Conservation (phyloP, 2,888 invertebrate genomes). For the Celastrina argiolus region DNA sequence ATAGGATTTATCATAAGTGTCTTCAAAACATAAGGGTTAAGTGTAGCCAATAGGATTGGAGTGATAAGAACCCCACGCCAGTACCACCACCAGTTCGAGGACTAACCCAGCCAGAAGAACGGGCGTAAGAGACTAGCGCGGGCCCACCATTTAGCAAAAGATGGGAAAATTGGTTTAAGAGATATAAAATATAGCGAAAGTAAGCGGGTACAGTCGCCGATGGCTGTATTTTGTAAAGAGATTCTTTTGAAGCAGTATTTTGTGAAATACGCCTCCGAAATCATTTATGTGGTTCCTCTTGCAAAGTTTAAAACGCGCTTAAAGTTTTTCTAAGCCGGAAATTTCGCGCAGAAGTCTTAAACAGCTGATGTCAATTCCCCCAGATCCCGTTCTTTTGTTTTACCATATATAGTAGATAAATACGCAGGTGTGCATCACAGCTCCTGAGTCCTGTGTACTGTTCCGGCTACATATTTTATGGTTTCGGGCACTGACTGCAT, state of each 20-base stretch:
- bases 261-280: neutral
- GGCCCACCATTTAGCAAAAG: too few species aligned
- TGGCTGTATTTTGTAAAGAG: neutral
- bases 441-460: neutral
- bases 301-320: neutral
- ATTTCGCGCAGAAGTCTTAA: neutral
- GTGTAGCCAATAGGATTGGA: too few species aligned
- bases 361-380: neutral
- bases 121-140: too few species aligned
- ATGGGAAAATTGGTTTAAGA: too few species aligned
- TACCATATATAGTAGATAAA: neutral
- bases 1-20: too few species aligned
- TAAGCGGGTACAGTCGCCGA: slow-evolving; percentile 13
- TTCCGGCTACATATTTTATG: neutral
- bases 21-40: too few species aligned
- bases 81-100: too few species aligned
- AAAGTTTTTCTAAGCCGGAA: slow-evolving; percentile 12
- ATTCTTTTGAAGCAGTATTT: neutral
- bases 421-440: neutral
- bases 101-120: too few species aligned
- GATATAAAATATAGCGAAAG: too few species aligned
- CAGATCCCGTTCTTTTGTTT: neutral
- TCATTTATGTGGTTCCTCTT: neutral
- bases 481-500: neutral
- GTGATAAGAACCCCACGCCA: too few species aligned